Evolutionary conservation across 2,797 vertebrate genomes (phyloP).

Genomic region (Poecilia gillii): DNA sequence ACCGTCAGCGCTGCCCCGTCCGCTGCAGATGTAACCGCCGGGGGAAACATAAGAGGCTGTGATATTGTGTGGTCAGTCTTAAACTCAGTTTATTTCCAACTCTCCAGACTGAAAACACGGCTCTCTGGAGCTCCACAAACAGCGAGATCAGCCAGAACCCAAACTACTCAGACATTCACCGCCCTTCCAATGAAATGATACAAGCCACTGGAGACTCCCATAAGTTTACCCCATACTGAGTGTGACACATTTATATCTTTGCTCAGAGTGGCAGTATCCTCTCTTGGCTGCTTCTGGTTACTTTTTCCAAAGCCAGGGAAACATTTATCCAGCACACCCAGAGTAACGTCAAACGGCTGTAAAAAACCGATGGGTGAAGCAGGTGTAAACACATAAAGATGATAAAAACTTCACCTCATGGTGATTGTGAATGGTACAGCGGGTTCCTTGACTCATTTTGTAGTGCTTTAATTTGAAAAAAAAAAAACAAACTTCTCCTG

Average conservation of each 20-base stretch:
- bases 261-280: slow-evolving; percentile 67
- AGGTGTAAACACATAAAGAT: slow-evolving; percentile 76
- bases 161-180: slow-evolving; percentile 45
- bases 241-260: slow-evolving; percentile 78
- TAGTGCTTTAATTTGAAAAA: slow-evolving; percentile 21
- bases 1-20: slow-evolving; percentile 18
- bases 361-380: slow-evolving; percentile 67
- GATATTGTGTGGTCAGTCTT: slow-evolving; percentile 55
- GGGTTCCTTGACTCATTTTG: slow-evolving; percentile 53
- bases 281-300: slow-evolving; percentile 64
- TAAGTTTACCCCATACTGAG: slow-evolving; percentile 69
- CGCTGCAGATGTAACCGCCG: slow-evolving; percentile 32
- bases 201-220: slow-evolving; percentile 61
- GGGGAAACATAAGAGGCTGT: slow-evolving; percentile 35
- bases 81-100: slow-evolving; percentile 51
- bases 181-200: slow-evolving; percentile 61
- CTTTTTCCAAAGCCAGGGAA: slow-evolving; percentile 54
- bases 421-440: slow-evolving; percentile 52
- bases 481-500: slow-evolving; percentile 40
- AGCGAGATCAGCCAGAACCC: slow-evolving; percentile 48
- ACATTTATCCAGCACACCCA: slow-evolving; percentile 45
- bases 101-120: slow-evolving; percentile 40
- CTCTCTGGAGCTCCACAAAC: slow-evolving; percentile 51
- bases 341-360: slow-evolving; percentile 60
- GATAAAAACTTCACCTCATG: slow-evolving; percentile 56